Evolutionary conservation across 2,113 vertebrate genomes (phyloP), one percentile per base, ranked within the genome.

Genomic region (Donacobius atricapilla): DNA sequence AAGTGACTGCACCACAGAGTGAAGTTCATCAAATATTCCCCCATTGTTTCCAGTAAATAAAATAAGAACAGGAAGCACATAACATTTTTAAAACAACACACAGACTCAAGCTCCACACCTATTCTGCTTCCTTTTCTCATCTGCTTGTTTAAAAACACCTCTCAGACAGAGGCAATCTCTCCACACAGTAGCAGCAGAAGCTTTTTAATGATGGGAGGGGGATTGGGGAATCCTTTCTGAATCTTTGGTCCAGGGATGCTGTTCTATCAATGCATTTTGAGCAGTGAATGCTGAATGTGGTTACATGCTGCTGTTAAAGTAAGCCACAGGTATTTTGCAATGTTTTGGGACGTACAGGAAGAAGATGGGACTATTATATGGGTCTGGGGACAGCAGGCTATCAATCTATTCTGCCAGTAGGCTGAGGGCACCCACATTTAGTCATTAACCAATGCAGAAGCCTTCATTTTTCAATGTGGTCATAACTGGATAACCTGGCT

Each of bases 371-470:
- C 27, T 28, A 56, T 53, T 51, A 61, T 30, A 56, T 0, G 17
- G 40, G 78, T 48, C 68, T 81, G 66, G 53, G 51, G 80, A 87
- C 51, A 95, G 44, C 45, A 71, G 56, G 57, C 76, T 81, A 97
- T 96, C 88, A 90, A 93, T 97, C 95, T 92, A 31, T 82, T 73
- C 44, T 91, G 90, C 69, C 82, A 69, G 63, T 44, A 78, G 45
- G 71, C 89, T 93, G 93, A 77, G 94, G 79, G 92, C 83, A 90
- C 45, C 78, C 83, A 77, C 71, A n/a, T 93, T 93, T 89, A 91
- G 75, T 96, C 89, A 97, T 97, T 97, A 96, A 96, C 66, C 93
- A 97, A 97, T 95, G 90, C 85, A 96, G 94, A 89, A 96, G 83
- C 83, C 75, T 93, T 97, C 94, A 95, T 97, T 97, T 96, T 96